phyloP scores from a whole-genome alignment of 2,888 invertebrate genomes.

The Stenodema calcarata region DNA sequence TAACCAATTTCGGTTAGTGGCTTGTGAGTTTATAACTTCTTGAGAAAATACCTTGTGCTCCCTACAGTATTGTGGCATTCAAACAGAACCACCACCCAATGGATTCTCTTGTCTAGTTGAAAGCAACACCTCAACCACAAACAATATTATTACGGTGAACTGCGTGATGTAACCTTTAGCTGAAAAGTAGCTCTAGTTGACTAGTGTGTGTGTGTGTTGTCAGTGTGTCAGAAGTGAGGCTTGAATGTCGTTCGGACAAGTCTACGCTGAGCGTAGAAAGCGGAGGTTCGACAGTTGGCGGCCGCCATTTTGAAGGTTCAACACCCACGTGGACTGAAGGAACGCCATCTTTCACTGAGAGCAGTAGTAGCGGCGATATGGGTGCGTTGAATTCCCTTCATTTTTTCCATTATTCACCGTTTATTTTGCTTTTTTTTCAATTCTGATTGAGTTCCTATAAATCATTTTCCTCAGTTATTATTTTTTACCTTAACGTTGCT shows the following conservation, averaged over 20 bases:
- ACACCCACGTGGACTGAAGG: conserved; percentile 99
- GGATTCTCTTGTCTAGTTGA: not conserved
- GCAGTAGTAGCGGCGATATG: conserved; percentile 90
- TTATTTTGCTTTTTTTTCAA: not conserved
- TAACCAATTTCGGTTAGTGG: too few species aligned
- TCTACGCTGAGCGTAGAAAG: conserved; percentile 69
- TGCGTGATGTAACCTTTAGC: conserved; percentile 30
- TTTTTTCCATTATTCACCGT: not conserved
- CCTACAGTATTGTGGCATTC: too few species aligned
- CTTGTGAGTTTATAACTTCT: too few species aligned
- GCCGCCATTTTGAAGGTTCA: conserved; percentile 71
- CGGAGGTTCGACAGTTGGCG: conserved; percentile 67
- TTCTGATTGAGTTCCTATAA: not conserved
- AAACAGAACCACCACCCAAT: too few species aligned
- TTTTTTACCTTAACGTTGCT: not conserved
- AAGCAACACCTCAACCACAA: not conserved
- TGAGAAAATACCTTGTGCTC: too few species aligned
- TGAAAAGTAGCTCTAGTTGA: conserved; percentile 41
- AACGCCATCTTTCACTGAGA: conserved; percentile 96
- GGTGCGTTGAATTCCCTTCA: conserved; percentile 66
- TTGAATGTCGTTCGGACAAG: conserved; percentile 69
- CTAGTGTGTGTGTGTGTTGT: conserved; percentile 52
- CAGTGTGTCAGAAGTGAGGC: conserved; percentile 76
- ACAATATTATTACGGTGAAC: not conserved
- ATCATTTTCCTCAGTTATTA: not conserved